Percentiles rank a stretch among this genome's conserved stretches.
Conservation (phyloP, 1,140 invertebrate genomes). For the Arctopsyche grandis region DNA sequence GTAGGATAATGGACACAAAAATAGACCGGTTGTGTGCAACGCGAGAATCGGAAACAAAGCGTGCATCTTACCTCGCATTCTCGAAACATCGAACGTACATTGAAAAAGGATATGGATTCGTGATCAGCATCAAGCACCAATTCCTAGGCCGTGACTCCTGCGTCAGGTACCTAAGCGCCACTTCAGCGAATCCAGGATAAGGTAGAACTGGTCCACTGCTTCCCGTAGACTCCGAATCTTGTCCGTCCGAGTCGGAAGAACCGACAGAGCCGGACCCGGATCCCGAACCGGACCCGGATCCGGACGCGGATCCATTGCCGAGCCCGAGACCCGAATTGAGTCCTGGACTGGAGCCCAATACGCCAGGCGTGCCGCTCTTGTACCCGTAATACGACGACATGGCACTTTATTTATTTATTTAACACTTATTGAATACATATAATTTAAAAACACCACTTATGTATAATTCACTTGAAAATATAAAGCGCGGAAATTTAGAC, state of each 20-base stretch:
- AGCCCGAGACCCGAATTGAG: slow-evolving; percentile 56
- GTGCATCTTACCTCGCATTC: background rate
- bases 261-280: slow-evolving; percentile 72
- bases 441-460: background rate
- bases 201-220: slow-evolving; percentile 76
- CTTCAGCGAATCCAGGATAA: slow-evolving; percentile 88
- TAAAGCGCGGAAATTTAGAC: background rate
- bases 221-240: slow-evolving; percentile 65
- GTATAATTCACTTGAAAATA: background rate
- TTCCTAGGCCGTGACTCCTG: slow-evolving; percentile 87
- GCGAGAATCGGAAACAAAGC: background rate
- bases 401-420: slow-evolving; percentile 22
- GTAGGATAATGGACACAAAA: slow-evolving; percentile 18
- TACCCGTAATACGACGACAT: slow-evolving; percentile 66
- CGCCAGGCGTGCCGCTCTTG: slow-evolving; percentile 56
- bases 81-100: slow-evolving; percentile 40
- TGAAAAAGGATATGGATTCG: slow-evolving; percentile 99
- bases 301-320: slow-evolving; percentile 55
- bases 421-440: background rate
- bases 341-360: slow-evolving; percentile 57
- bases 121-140: slow-evolving; percentile 94
- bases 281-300: slow-evolving; percentile 65
- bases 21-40: slow-evolving; percentile 10
- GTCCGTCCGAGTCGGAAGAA: slow-evolving; percentile 62
- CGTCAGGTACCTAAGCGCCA: slow-evolving; percentile 84